These are phyloP conservation scores for Sylvietta virens DNA, from an alignment of 2,113 vertebrate genomes.

Conservation along the genomic window DNA sequence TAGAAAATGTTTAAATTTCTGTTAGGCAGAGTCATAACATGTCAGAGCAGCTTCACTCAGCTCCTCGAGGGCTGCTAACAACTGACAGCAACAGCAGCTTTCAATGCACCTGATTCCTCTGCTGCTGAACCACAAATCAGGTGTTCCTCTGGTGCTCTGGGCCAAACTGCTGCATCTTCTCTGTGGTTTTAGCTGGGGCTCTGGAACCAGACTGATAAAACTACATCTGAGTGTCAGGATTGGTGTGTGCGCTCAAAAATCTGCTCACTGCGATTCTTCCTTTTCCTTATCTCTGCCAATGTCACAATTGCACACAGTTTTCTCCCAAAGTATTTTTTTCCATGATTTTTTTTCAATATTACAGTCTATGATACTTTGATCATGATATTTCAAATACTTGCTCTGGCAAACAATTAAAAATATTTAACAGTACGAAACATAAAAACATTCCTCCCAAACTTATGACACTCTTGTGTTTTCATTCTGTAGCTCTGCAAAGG, in stretches of 20 bases:
- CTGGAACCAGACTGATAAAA: background rate
- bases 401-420: background rate
- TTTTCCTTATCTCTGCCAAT: background rate
- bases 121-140: background rate
- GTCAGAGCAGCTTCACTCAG: background rate
- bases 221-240: background rate
- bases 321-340: background rate
- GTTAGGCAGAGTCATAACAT: constrained; percentile 24
- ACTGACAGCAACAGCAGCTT: background rate
- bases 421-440: background rate
- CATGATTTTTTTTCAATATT: background rate
- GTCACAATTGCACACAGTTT: rapidly evolving
- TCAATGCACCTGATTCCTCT: background rate
- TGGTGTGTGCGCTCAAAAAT: background rate
- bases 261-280: background rate
- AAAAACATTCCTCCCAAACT: background rate
- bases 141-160: background rate
- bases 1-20: background rate
- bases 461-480: background rate
- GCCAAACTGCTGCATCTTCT: background rate
- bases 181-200: background rate
- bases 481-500: background rate
- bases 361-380: background rate
- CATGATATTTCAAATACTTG: background rate
- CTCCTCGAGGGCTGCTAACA: background rate